A percentile compares a stretch with the other conserved stretches of the same genome.
These are phyloP conservation scores for Cheilosia scutellata DNA, from an alignment of 2,888 invertebrate genomes.

Conservation along the genomic window DNA sequence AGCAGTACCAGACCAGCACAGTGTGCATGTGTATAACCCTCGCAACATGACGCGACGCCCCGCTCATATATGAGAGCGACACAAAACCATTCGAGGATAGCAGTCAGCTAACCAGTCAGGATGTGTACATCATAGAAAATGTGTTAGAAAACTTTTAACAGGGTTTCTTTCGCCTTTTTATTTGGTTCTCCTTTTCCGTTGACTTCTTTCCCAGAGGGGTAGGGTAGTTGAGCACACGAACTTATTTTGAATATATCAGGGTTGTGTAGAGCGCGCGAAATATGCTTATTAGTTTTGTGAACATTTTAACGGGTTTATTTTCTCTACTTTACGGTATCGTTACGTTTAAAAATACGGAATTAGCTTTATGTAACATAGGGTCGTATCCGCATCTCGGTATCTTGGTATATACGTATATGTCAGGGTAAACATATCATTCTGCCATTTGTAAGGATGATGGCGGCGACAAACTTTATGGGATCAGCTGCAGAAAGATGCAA, in stretches of 20 bases:
- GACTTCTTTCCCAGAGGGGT: conserved; percentile 8
- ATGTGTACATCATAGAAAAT: conserved; percentile 64
- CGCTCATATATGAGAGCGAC: conserved; percentile 20
- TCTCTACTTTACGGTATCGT: conserved; percentile 42
- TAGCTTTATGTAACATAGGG: conserved; percentile 15
- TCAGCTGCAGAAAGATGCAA: conserved; percentile 67
- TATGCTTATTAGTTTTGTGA: conserved; percentile 69
- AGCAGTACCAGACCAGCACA: neutral
- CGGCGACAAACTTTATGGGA: conserved; percentile 52
- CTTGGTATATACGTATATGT: neutral
- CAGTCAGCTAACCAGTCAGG: conserved; percentile 36
- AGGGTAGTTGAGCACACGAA: conserved; percentile 15
- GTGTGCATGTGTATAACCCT: neutral
- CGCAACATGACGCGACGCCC: conserved; percentile 5
- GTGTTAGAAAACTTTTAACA: conserved; percentile 72
- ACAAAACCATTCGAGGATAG: conserved; percentile 8
- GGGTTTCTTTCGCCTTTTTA: conserved; percentile 45
- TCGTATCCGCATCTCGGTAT: conserved; percentile 1
- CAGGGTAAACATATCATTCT: conserved; percentile 2
- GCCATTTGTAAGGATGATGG: conserved; percentile 5
- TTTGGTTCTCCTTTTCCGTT: conserved; percentile 10
- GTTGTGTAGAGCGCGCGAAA: conserved; percentile 54
- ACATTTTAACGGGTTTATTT: conserved; percentile 58
- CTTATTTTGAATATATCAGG: conserved; percentile 70
- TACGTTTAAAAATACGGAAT: conserved; percentile 39